A percentile compares a stretch with the other conserved stretches of the same genome.
Conservation (phyloP, 2,113 vertebrate genomes). For the Neogale vison region DNA sequence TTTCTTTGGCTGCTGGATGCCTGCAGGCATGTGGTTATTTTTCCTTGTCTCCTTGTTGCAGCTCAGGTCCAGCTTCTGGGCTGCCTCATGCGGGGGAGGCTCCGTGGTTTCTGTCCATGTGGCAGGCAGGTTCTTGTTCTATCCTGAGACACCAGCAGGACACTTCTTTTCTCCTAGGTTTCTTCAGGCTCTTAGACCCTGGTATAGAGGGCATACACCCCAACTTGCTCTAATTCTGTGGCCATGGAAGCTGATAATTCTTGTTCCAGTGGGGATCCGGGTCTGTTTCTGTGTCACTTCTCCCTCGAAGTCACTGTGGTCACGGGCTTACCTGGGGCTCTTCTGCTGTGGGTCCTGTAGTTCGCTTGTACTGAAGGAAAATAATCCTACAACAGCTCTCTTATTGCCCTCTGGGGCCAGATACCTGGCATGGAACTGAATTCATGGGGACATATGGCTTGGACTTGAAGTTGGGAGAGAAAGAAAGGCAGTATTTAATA, state of each 20-base stretch:
- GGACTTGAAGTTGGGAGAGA: neutral
- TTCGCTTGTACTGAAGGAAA: neutral
- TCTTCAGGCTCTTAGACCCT: neutral
- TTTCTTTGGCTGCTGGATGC: neutral
- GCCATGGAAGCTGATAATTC: neutral
- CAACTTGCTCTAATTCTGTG: neutral
- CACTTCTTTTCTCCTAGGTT: neutral
- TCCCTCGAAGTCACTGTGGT: neutral
- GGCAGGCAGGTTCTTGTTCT: neutral
- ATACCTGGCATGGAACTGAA: neutral
- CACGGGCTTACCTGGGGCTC: neutral
- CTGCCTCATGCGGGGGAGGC: neutral
- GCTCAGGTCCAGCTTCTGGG: neutral
- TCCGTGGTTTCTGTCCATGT: neutral
- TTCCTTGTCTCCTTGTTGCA: neutral
- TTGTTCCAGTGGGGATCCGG: neutral
- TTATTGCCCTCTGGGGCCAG: neutral
- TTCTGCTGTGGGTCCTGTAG: neutral
- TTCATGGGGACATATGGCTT: neutral
- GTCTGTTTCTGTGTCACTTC: neutral
- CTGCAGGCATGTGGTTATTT: neutral
- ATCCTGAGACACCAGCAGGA: neutral
- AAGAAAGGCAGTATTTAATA: neutral
- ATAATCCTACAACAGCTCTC: neutral
- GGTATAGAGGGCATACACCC: neutral